Percentiles rank a stretch among this genome's conserved stretches.
These are phyloP conservation scores for Drosophila paranaensis DNA, from an alignment of 2,888 invertebrate species.

Conservation along the genomic window DNA sequence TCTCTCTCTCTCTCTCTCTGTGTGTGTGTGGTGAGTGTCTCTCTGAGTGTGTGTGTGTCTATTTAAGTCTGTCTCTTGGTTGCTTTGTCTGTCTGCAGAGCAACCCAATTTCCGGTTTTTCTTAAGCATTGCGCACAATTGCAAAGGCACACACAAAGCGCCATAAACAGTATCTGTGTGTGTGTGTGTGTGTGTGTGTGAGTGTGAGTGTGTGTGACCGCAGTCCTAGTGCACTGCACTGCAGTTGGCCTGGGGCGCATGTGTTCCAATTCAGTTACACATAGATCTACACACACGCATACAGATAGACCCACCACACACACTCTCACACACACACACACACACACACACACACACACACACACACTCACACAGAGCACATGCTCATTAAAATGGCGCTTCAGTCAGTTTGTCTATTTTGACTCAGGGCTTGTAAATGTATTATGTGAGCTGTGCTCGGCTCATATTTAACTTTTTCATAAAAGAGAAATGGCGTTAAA, in stretches of 20 bases:
- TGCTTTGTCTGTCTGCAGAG: slow-evolving; percentile 66
- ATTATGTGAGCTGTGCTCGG: slow-evolving; percentile 65
- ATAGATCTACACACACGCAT: slow-evolving; percentile 15
- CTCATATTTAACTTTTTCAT: slow-evolving; percentile 73
- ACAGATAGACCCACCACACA: not conserved
- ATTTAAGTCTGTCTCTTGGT: slow-evolving; percentile 53
- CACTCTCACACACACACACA: slow-evolving; percentile 2
- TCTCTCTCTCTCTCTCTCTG: too few species aligned
- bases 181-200: slow-evolving; percentile 11
- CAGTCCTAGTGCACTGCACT: slow-evolving; percentile 74
- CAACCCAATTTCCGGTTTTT: slow-evolving; percentile 81
- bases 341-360: not conserved
- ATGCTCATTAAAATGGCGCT: slow-evolving; percentile 77
- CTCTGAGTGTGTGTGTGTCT: slow-evolving; percentile 33
- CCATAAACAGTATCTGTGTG: slow-evolving; percentile 35
- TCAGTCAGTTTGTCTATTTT: slow-evolving; percentile 50
- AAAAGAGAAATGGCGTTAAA: slow-evolving; percentile 73
- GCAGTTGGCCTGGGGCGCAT: slow-evolving; percentile 29
- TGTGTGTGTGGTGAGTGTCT: slow-evolving; percentile 13
- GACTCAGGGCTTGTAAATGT: slow-evolving; percentile 56
- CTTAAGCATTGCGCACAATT: slow-evolving; percentile 78
- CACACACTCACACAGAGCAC: slow-evolving; percentile 12
- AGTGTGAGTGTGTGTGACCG: slow-evolving; percentile 50
- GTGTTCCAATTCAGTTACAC: slow-evolving; percentile 16
- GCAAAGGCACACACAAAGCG: slow-evolving; percentile 56